Percentiles rank a stretch among this genome's conserved stretches.
Conservation (phyloP, 2,888 invertebrate species). For the Deilephila porcellus region DNA sequence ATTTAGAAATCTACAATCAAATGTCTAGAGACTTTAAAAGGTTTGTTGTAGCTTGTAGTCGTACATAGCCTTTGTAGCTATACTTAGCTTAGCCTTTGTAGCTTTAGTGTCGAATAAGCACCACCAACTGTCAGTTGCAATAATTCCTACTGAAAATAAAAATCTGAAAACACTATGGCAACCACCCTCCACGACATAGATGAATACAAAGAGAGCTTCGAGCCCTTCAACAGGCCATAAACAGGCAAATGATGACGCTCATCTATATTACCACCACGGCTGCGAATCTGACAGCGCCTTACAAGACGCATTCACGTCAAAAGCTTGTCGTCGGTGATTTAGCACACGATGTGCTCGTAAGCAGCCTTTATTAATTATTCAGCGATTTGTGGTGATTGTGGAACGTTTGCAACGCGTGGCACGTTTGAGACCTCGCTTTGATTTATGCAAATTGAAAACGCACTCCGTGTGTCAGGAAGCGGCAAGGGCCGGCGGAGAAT, state of each 20-base stretch:
- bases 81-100: too few species aligned
- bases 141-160: too few species aligned
- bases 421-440: conserved; percentile 48
- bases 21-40: too few species aligned
- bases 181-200: not conserved
- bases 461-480: conserved; percentile 53
- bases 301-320: conserved; percentile 23
- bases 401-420: conserved; percentile 23
- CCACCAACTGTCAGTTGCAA: too few species aligned
- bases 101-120: too few species aligned
- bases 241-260: not conserved
- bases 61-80: too few species aligned
- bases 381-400: conserved; percentile 26
- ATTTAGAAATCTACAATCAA: too few species aligned
- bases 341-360: conserved; percentile 16
- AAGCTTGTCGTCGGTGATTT: conserved; percentile 17
- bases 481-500: conserved; percentile 45
- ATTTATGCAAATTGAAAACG: conserved; percentile 70
- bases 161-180: not conserved
- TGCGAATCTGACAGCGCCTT: conserved; percentile 10
- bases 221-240: not conserved
- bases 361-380: conserved; percentile 24
- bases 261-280: not conserved
- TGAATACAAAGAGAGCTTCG: not conserved
- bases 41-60: too few species aligned